Conservation (phyloP, 1,140 invertebrate species). For the Myzus persicae region DNA sequence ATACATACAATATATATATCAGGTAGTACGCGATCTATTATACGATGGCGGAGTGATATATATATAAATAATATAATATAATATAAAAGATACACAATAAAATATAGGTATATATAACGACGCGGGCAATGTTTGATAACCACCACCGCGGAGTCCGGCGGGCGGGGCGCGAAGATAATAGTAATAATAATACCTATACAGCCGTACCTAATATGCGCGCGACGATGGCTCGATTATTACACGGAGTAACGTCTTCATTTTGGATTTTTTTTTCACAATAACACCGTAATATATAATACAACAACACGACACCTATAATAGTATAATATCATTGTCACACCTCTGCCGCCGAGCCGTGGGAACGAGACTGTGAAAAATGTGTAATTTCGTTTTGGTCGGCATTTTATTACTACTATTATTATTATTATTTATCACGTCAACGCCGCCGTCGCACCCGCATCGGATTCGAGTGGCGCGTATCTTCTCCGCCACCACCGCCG, state of each 20-base stretch:
- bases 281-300: not conserved
- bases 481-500: not conserved
- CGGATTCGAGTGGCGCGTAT: conserved; percentile 28
- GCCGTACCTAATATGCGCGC: conserved; percentile 43
- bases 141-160: not conserved
- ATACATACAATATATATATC: not conserved
- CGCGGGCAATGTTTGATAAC: not conserved
- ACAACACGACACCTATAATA: not conserved
- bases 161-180: conserved; percentile 6
- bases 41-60: not conserved
- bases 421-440: conserved; percentile 26
- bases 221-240: conserved; percentile 55
- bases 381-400: conserved; percentile 45
- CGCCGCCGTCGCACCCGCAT: conserved; percentile 24
- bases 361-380: conserved; percentile 24
- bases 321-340: conserved; percentile 26
- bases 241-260: conserved; percentile 47
- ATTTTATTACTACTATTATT: not conserved
- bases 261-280: not conserved
- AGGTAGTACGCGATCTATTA: not conserved
- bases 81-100: conserved; percentile 8
- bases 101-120: not conserved
- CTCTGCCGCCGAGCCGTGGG: conserved; percentile 6
- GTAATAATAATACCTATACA: not conserved
- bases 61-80: conserved; percentile 8